Conservation (phyloP, 2,113 vertebrate species). For the Phylloscopus trochilus region DNA sequence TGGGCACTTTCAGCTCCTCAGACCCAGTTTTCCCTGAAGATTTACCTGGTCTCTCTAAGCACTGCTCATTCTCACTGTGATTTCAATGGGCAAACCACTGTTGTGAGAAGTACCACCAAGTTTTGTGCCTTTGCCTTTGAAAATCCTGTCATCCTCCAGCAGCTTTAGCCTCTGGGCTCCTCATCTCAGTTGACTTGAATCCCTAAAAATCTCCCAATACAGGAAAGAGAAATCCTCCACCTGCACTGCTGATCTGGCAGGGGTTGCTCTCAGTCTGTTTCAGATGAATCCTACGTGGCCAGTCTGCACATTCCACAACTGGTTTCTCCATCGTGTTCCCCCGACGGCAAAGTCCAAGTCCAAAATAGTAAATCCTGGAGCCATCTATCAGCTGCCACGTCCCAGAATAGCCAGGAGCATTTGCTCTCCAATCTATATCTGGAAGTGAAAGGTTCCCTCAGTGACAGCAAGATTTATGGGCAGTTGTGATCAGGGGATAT, state of each 20-base stretch:
- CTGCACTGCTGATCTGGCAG: not conserved
- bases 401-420: slow-evolving; percentile 39
- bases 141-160: not conserved
- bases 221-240: not conserved
- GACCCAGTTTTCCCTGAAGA: not conserved
- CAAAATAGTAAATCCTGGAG: slow-evolving; percentile 29
- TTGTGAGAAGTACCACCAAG: not conserved
- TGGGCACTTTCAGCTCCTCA: not conserved
- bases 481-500: not conserved
- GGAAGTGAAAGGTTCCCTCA: slow-evolving; percentile 19
- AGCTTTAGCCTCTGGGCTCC: not conserved
- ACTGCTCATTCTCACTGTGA: not conserved
- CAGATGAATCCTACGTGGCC: not conserved
- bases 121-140: not conserved
- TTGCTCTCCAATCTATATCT: slow-evolving; percentile 55
- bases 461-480: slow-evolving; percentile 29
- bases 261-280: not conserved
- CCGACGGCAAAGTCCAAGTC: not conserved
- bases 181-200: not conserved
- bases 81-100: not conserved
- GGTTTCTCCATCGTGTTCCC: not conserved
- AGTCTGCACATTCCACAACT: not conserved
- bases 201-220: not conserved
- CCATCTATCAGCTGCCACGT: slow-evolving; percentile 16
- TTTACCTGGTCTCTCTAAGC: not conserved